These are phyloP conservation scores for Drosophila quadrilineata DNA, from an alignment of 1,140 invertebrate genomes.

Conservation along the genomic window DNA sequence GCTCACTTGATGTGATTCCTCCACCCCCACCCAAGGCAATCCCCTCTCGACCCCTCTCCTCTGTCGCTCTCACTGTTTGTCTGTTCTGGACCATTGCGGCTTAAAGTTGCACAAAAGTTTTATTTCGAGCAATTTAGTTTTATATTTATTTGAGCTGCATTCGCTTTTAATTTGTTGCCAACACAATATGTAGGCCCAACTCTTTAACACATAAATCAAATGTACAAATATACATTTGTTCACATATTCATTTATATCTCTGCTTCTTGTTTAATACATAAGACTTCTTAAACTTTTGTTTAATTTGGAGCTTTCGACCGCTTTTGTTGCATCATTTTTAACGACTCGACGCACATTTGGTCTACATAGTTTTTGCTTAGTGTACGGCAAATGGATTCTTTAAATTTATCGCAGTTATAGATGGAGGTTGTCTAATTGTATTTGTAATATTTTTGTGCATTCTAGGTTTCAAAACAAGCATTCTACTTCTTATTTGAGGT, in stretches of 20 bases:
- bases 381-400: not conserved
- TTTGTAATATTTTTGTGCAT: too few relatives aligned
- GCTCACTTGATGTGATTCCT: constrained; percentile 74
- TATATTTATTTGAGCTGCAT: constrained; percentile 61
- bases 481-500: too few relatives aligned
- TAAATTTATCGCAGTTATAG: not conserved
- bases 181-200: constrained; percentile 39
- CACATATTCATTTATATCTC: not conserved
- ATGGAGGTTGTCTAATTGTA: too few relatives aligned
- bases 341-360: not conserved
- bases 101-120: constrained; percentile 70
- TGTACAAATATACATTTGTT: not conserved
- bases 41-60: not conserved
- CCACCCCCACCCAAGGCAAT: constrained; percentile 31
- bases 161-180: constrained; percentile 6
- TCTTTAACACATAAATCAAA: constrained; percentile 68
- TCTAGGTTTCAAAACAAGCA: too few relatives aligned
- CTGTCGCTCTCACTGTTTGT: not conserved
- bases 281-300: constrained; percentile 58
- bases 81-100: constrained; percentile 27
- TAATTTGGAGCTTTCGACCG: constrained; percentile 38
- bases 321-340: constrained; percentile 1
- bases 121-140: constrained; percentile 77
- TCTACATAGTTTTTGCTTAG: not conserved
- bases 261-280: constrained; percentile 30